A percentile compares a stretch with the other conserved stretches of the same genome.
Conservation (phyloP, 2,888 invertebrate genomes). For the Lamproptera curius region DNA sequence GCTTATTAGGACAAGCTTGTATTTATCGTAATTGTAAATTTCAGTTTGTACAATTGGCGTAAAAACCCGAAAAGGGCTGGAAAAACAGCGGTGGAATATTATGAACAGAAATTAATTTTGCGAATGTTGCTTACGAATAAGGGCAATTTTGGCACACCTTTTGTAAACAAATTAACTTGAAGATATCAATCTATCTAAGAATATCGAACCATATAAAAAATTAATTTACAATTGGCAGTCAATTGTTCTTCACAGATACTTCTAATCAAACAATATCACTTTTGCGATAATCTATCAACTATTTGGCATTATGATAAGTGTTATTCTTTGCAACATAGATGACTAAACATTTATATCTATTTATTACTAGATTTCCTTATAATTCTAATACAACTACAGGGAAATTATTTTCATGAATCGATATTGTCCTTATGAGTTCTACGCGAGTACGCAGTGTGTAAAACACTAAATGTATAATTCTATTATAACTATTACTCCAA, state of each 20-base stretch:
- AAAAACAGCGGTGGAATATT: constrained; percentile 36
- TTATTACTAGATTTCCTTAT: constrained; percentile 65
- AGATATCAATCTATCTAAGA: constrained; percentile 69
- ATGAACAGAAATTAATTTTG: constrained; percentile 38
- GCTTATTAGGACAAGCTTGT: constrained; percentile 62
- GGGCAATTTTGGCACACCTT: constrained; percentile 66
- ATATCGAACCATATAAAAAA: constrained; percentile 70
- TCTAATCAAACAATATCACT: constrained; percentile 69
- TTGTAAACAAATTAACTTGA: constrained; percentile 59
- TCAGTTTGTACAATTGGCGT: constrained; percentile 38
- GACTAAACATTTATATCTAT: constrained; percentile 52
- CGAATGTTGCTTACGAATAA: constrained; percentile 34
- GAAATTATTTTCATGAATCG: constrained; percentile 65
- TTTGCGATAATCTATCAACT: constrained; percentile 51
- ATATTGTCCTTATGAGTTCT: constrained; percentile 77
- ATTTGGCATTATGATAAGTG: constrained; percentile 61
- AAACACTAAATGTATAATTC: constrained; percentile 70
- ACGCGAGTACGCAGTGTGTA: constrained; percentile 74
- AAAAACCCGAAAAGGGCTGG: constrained; percentile 31
- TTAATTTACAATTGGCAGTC: constrained; percentile 74
- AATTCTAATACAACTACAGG: constrained; percentile 55
- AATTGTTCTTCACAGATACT: constrained; percentile 66
- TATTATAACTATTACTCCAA: constrained; percentile 51
- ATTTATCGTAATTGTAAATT: constrained; percentile 48
- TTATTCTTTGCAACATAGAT: constrained; percentile 42